These are phyloP conservation scores for Yponomeuta sedellus DNA, from an alignment of 2,888 invertebrate species.

Conservation along the genomic window DNA sequence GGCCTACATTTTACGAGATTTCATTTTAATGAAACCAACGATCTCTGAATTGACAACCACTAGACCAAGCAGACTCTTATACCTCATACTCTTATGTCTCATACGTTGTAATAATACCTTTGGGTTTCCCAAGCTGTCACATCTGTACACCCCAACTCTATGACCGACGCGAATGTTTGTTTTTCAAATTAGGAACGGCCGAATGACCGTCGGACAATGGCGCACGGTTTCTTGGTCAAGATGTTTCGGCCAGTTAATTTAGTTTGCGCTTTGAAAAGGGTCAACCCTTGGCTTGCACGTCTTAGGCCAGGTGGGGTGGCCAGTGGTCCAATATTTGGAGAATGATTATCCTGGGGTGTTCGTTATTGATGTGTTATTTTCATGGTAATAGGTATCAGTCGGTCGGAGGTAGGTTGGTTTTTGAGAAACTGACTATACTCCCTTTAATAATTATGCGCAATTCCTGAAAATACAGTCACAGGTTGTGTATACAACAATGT, in stretches of 20 bases:
- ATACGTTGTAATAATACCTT: no score
- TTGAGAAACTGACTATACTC: no score
- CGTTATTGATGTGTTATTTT: slow-evolving; percentile 7
- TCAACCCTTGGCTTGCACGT: slow-evolving; percentile 38
- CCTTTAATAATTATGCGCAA: no score
- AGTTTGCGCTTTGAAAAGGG: slow-evolving; percentile 70
- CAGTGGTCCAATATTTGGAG: background rate
- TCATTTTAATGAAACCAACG: no score
- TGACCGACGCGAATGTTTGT: slow-evolving; percentile 43
- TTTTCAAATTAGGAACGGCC: slow-evolving; percentile 58
- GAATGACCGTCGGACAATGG: slow-evolving; percentile 30
- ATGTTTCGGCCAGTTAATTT: slow-evolving; percentile 72
- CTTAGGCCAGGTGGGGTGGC: slow-evolving; percentile 14
- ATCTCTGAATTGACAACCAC: background rate
- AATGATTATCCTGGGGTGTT: background rate
- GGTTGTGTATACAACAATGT: no score
- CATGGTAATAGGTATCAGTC: no score
- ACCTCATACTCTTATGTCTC: no score
- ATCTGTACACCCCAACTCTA: background rate
- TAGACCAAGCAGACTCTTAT: background rate
- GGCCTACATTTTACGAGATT: no score
- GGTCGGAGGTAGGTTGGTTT: no score
- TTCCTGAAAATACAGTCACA: no score
- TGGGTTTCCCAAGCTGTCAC: background rate
- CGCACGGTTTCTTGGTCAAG: slow-evolving; percentile 55